These are phyloP conservation scores for Caretta caretta DNA, from an alignment of 2,113 vertebrate genomes.

Conservation along the genomic window DNA sequence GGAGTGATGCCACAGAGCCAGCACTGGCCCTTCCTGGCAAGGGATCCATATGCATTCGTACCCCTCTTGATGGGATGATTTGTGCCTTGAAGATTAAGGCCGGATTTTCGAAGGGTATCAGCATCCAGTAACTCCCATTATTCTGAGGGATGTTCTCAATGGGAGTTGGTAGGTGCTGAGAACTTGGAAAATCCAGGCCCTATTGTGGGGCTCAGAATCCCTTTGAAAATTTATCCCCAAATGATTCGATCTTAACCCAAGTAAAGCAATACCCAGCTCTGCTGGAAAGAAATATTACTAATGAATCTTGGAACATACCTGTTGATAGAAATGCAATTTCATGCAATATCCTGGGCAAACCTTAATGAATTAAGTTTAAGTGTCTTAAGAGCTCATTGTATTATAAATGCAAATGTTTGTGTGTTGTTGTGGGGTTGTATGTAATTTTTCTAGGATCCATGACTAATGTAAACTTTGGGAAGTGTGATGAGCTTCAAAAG, in stretches of 20 bases:
- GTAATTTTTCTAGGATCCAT: too few species aligned
- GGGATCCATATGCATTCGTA: not conserved
- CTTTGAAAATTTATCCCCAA: not conserved
- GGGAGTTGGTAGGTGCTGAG: accelerated
- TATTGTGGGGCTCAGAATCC: not conserved
- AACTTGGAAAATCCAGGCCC: not conserved
- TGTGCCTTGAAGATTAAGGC: not conserved
- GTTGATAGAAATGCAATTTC: too few species aligned
- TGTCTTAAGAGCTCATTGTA: too few species aligned
- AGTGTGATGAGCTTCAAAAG: too few species aligned
- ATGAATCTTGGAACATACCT: not conserved
- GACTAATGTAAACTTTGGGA: too few species aligned
- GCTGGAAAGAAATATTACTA: not conserved
- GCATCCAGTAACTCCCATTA: not conserved
- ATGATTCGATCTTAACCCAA: not conserved
- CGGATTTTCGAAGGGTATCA: not conserved
- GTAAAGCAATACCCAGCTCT: not conserved
- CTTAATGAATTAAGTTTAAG: too few species aligned
- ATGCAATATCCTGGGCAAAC: too few species aligned
- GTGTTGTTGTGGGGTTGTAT: too few species aligned
- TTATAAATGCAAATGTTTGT: too few species aligned
- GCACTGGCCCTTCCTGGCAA: not conserved
- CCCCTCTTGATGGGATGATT: not conserved
- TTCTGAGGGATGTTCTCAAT: not conserved
- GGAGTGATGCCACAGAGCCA: not conserved